Base-by-base conservation (phyloP, 2,113 vertebrate genomes). In the Mola mola region DNA sequence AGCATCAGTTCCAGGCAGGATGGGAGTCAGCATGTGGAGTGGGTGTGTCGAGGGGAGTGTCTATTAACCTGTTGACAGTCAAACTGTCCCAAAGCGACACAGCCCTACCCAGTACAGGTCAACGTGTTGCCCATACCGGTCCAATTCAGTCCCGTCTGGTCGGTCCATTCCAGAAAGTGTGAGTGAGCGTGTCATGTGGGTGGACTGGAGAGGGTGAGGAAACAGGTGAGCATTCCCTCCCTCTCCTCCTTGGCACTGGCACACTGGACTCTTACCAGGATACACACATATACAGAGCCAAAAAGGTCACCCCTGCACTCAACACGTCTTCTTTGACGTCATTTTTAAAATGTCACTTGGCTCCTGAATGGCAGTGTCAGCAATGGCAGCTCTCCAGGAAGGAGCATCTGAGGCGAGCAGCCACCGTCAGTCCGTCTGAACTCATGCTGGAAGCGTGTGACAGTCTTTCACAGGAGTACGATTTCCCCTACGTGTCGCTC, bases 281-380 rank as follows among this genome's bases (percentile, higher is more conserved):
- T 26, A 74, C 72, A 83, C 75, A 78, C 15, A 57, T n/a, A 4
- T n/a, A 46, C 21, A 0, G 1, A 72, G 44, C 80, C 66, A 48
- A 40, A 88, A 89, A 83, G 86, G 84, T 86, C 83, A 75, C 41
- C 28, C n/a, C 46, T 52, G 40, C 64, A 65, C 36, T 72, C 42
- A 25, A 59, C 57, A 31, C 17, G 10, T 62, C 59, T 66, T 59
- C 37, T 75, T 69, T 84, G 77, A 86, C 75, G 75, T 84, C 85
- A 83, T 33, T 83, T 75, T 75, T 57, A 43, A 85, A 88, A 85
- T 86, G 85, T 73, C 75, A 85, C 66, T 81, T 72, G 86, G 84
- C 72, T 68, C 33, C 51, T 21, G 47, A 68, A 76, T 33, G 41
- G 65, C 72, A 66, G 59, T 1, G 24, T 83, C 81, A 82, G 81